Conservation (phyloP, 2,113 vertebrate species). For the Marmota monax region DNA sequence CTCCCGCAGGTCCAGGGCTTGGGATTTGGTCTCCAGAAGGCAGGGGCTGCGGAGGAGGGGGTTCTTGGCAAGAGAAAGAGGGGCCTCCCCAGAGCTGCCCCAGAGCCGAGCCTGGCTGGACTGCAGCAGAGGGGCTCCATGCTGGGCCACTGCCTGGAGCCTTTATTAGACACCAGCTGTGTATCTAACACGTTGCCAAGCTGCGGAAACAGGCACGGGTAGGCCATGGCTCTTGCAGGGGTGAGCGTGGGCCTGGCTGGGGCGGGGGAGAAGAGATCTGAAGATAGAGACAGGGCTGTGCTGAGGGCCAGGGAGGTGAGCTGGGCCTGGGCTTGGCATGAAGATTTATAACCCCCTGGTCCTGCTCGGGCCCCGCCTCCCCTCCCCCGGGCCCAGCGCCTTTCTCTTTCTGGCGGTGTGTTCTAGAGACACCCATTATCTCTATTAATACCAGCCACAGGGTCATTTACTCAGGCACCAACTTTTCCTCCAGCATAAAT, state of each 20-base stretch:
- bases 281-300: conserved; percentile 37
- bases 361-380: conserved; percentile 47
- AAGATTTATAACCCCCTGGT: conserved; percentile 86
- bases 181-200: background rate
- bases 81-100: fast-evolving
- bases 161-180: background rate
- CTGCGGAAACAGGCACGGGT: no score
- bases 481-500: conserved; percentile 91
- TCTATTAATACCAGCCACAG: conserved; percentile 91
- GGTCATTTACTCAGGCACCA: conserved; percentile 90
- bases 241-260: background rate
- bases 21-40: background rate
- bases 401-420: conserved; percentile 85
- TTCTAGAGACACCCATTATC: conserved; percentile 90
- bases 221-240: no score
- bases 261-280: conserved; percentile 48
- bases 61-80: background rate
- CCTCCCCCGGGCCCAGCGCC: conserved; percentile 59
- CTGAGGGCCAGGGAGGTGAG: conserved; percentile 81
- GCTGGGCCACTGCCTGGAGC: no score
- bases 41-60: background rate
- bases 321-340: conserved; percentile 64
- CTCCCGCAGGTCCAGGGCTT: background rate
- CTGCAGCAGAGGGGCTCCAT: background rate
- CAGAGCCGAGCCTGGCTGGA: background rate